Base-by-base conservation (phyloP, 2,113 vertebrate species). In the Micronisus gabar region DNA sequence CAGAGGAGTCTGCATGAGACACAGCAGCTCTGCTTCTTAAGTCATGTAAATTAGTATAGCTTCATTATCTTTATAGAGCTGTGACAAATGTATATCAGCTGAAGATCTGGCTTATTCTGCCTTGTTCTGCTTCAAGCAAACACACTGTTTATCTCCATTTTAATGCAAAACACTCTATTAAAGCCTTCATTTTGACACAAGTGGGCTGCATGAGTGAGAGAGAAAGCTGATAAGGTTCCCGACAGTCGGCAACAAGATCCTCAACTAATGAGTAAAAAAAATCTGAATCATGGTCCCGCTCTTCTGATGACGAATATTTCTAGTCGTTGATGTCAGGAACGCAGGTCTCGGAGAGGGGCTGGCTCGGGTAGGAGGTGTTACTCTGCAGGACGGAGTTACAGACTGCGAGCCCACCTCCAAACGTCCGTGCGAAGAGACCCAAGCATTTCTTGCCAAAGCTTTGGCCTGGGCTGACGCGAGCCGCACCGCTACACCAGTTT, bases 181-280 rank as follows among this genome's bases (percentile, higher is more conserved):
- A 96, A 97, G 47, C 50, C 81, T 94, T 96, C 75, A 79, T 95
- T 96, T 96, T 95, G 81, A 89, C 83, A 88, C 36, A 95, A 91
- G 95, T 96, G 90, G 92, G 86, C 72, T 85, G 80, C 23, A 22
- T 43, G 62, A 90, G 56, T 58, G 90, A 92, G 76, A 84, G 61
- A 79, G 66, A 94, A 88, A 91, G 75, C 47, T 79, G 55, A 93
- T 91, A 65, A 84, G 61, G 56, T 88, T 96, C 81, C 71, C 90
- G 95, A 66, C 47, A 81, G 88, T 88, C 95, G 74, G 89, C 86
- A 94, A 75, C 15, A 80, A 88, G 86, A 90, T 90, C 61, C 48
- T 82, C 29, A 95, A 73, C 58, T 96, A 93, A 97, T 48, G 59
- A 94, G 86, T 72, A n/a, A 76, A 96, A 38, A 52, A 97, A 90